Evolutionary conservation across 2,113 vertebrate genomes (phyloP), one percentile per base, ranked within the genome.

Genomic region (Nyctereutes procyonoides): DNA sequence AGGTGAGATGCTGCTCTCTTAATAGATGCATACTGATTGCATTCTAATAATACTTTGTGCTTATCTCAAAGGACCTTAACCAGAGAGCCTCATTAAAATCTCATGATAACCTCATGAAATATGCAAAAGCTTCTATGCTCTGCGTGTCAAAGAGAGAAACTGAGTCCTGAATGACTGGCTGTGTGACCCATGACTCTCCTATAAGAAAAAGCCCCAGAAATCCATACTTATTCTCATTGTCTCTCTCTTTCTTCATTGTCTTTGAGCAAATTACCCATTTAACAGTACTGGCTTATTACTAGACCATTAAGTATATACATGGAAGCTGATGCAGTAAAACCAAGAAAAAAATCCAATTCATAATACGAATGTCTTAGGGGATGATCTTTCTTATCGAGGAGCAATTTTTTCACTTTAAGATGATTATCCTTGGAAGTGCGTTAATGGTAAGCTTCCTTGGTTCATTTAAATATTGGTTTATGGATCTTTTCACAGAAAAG

Each of bases 91-190:
- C 73, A n/a, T 56, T 62, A 65, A 86, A 76, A 92, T 58, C 73
- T 93, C 86, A 95, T 14, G 28, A 14, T 20, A 55, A n/a, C 24
- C 65, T 93, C 38, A 26, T 20, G 38, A 95, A 82, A 71, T 32
- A 82, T 62, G 51, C 53, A 81, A 85, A 93, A 65, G 65, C 83
- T 28, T 53, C 81, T 43, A 2, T 11, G 38, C 22, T 93, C 38
- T 56, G 43, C 17, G 53, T 22, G 92, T 26, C 88, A 90, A 84
- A 95, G 74, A 87, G 56, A 88, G 63, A 96, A 97, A 81, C 83
- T n/a, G 82, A 97, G 86, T 81, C 83, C 58, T 16, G 73, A 90
- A 38, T 87, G 53, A 65, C 69, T 51, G 74, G 17, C 48, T 53
- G 2, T 3, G n/a, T 81, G 84, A 69, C 30, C 62, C 43, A 12